These are phyloP conservation scores for Papilio dardanus DNA, from an alignment of 1,140 invertebrate species.

Conservation along the genomic window DNA sequence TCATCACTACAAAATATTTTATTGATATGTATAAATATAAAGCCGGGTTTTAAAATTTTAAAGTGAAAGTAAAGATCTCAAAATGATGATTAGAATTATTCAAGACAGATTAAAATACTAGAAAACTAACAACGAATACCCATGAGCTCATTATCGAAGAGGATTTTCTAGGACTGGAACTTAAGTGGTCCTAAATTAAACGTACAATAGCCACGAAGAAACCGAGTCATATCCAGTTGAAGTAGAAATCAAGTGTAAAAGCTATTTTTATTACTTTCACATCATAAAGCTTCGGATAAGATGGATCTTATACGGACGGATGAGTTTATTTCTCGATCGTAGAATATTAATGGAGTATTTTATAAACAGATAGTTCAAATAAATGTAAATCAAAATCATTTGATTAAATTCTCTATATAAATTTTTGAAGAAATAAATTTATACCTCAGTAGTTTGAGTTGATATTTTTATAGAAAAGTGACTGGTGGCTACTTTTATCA, in stretches of 20 bases:
- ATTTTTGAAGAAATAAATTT: neutral
- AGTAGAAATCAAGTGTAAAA: slow-evolving; percentile 59
- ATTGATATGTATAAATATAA: neutral
- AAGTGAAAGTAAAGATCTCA: too few species aligned
- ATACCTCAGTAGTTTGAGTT: neutral
- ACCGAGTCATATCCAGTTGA: neutral
- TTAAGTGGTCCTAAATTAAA: neutral
- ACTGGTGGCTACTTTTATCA: neutral
- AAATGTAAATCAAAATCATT: neutral
- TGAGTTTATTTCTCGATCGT: slow-evolving; percentile 43
- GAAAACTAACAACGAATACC: neutral
- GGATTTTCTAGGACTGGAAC: neutral
- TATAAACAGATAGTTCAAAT: slow-evolving; percentile 17
- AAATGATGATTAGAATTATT: neutral
- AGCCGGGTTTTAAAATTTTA: too few species aligned
- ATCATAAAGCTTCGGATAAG: slow-evolving; percentile 61
- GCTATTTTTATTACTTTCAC: slow-evolving; percentile 61
- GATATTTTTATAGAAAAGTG: neutral
- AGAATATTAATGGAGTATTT: slow-evolving; percentile 43
- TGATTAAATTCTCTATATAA: neutral
- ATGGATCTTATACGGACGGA: slow-evolving; percentile 56
- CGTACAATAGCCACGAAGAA: neutral
- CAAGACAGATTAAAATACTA: neutral
- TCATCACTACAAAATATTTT: too few species aligned
- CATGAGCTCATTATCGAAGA: neutral